A percentile compares a stretch with the other conserved stretches of the same genome.
Evolutionary conservation across 2,888 invertebrate genomes (phyloP).

Genomic region (Mantis religiosa): DNA sequence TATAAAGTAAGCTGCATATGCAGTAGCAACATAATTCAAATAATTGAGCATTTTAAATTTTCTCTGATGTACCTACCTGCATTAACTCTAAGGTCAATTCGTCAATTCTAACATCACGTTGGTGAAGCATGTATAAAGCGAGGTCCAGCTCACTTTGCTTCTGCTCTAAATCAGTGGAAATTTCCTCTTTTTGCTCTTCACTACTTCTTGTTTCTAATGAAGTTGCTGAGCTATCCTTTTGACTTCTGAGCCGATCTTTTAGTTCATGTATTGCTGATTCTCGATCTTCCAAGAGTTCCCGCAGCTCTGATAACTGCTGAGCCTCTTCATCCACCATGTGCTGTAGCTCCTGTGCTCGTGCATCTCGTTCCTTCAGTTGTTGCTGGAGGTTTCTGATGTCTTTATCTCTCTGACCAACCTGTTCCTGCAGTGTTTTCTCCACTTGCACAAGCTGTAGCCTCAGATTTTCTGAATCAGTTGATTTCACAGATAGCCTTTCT

Average conservation of each 20-base stretch:
- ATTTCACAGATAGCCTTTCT: constrained; percentile 32
- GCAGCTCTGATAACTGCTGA: constrained; percentile 54
- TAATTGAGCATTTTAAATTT: no score
- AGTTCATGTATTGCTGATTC: constrained; percentile 55
- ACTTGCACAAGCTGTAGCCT: constrained; percentile 34
- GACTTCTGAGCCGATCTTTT: constrained; percentile 38
- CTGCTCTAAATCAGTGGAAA: constrained; percentile 41
- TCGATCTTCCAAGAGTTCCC: constrained; percentile 56
- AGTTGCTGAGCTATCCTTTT: constrained; percentile 31
- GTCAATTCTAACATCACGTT: constrained; percentile 80
- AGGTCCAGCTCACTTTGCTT: constrained; percentile 69
- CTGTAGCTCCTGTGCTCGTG: constrained; percentile 24
- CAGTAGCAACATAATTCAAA: no score
- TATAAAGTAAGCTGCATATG: no score
- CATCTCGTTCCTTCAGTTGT: constrained; percentile 37
- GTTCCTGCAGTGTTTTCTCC: constrained; percentile 29
- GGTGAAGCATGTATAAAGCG: constrained; percentile 80
- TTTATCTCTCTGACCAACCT: constrained; percentile 34
- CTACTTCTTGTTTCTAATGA: background rate
- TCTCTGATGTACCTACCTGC: constrained; percentile 42
- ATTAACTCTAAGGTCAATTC: constrained; percentile 81
- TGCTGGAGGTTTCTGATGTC: constrained; percentile 32
- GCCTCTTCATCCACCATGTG: constrained; percentile 50
- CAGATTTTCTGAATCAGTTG: constrained; percentile 37
- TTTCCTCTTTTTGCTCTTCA: background rate